Base-by-base conservation (phyloP, 2,888 invertebrate species). In the Schrankia costaestrigalis region DNA sequence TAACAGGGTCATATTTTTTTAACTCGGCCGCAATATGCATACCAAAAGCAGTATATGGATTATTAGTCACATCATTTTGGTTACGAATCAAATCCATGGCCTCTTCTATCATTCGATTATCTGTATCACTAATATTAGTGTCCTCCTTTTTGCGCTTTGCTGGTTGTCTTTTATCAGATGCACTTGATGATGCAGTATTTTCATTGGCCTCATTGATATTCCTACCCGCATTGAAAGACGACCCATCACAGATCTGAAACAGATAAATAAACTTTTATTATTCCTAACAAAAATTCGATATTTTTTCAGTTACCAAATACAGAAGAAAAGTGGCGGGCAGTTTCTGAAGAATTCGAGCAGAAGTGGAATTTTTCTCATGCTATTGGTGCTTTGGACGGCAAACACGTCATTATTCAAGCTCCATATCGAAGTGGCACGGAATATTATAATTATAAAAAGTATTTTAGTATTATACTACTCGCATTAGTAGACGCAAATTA, bases 71-170 rank as follows among this genome's bases (percentile, higher is more conserved):
- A 25, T 33, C 27, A 45, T 35, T 39, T 46, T 42, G 42, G 42
- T 21, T 39, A 32, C 39, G 45, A 25, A 42, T 42, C 42, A 38
- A 13, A 42, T 42, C 38, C 39, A 42, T 33, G 30, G 45, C 45
- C 21, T 45, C 42, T 45, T 41, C 35, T 45, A 45, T 33, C 38
- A 41, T 43, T 35, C 35, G 19, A 40, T 43, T 43, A 35, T 40
- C 35, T 26, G 42, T 40, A 11, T 35, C 31, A 32, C 40, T 19
- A 35, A 40, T 27, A 38, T 31, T 34, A 38, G 38, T 32, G 30
- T 41, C 38, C 39, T 34, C 33, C 30, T 38, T 10, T 38, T 41
- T 7, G 30, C 38, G 11, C 11, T 37, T 30, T 11, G 37, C 38
- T 41, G 29, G 37, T 41, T 41, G n/a, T 42, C 34, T 34, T 42